Percentiles rank a stretch among this genome's conserved stretches.
phyloP scores from a whole-genome alignment of 2,113 vertebrate species.

The Meriones unguiculatus region DNA sequence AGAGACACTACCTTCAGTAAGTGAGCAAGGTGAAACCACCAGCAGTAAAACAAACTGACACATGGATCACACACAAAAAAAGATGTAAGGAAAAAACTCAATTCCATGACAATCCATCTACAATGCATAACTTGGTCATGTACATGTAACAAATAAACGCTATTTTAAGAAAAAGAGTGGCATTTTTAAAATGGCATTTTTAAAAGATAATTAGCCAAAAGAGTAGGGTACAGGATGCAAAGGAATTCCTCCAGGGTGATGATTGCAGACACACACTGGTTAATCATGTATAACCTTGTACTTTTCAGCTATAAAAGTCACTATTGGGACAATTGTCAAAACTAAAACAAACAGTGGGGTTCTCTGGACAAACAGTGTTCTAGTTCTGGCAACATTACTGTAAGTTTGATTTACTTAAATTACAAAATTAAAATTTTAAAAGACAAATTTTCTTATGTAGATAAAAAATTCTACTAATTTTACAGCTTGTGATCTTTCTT shows the following conservation, averaged over 20 bases:
- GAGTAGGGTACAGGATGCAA: not conserved
- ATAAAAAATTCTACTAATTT: not conserved
- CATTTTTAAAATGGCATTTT: constrained; percentile 4
- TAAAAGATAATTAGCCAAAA: not conserved
- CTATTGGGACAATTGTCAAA: constrained; percentile 11
- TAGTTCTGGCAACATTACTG: constrained; percentile 2
- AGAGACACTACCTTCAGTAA: not conserved
- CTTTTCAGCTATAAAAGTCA: not conserved
- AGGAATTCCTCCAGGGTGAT: not conserved
- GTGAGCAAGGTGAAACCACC: not conserved
- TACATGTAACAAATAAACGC: constrained; percentile 28
- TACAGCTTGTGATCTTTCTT: constrained; percentile 34
- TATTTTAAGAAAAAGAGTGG: constrained; percentile 6
- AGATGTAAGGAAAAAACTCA: not conserved
- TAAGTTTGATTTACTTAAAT: constrained; percentile 40
- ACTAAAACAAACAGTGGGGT: not conserved
- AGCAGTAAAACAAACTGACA: not conserved
- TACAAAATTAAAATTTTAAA: constrained; percentile 46
- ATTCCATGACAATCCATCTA: not conserved
- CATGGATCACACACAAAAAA: not conserved
- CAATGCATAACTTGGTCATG: constrained; percentile 11
- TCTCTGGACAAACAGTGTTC: constrained; percentile 16
- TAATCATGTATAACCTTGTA: not conserved
- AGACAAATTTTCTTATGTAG: not conserved
- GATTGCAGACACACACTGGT: not conserved